A percentile compares a stretch with the other conserved stretches of the same genome.
phyloP scores from a whole-genome alignment of 2,888 invertebrate species.

The Petrolisthes manimaculis region DNA sequence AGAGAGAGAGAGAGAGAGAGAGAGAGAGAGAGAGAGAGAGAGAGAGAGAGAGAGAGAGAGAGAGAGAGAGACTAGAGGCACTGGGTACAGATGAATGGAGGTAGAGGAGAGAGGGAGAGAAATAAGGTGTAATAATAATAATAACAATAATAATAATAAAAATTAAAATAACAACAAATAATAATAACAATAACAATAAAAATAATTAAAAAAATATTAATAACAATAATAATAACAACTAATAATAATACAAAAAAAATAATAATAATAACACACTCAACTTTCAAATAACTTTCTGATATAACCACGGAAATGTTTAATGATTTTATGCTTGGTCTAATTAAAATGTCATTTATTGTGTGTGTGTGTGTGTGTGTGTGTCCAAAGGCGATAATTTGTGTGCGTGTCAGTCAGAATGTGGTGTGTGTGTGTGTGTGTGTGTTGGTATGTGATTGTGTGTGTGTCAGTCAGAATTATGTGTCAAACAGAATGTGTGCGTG shows the following conservation, averaged over 20 bases:
- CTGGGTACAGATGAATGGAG: not conserved
- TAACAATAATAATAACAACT: not conserved
- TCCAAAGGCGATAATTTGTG: no score
- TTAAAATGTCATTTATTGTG: no score
- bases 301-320: not conserved
- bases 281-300: no score
- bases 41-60: not conserved
- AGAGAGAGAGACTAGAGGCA: not conserved
- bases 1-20: constrained; percentile 12
- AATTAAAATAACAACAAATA: not conserved
- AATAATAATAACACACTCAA: no score
- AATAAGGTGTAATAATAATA: not conserved
- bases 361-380: no score
- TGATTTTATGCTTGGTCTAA: not conserved
- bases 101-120: not conserved
- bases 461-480: no score
- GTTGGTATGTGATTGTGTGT: no score
- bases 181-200: constrained; percentile 10
- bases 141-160: not conserved
- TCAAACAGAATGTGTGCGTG: no score
- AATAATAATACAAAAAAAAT: no score
- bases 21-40: not conserved
- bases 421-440: no score
- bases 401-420: no score
- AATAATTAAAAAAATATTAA: not conserved